A percentile compares a stretch with the other conserved stretches of the same genome.
Evolutionary conservation across 2,113 vertebrate genomes (phyloP).

Genomic region (Psilopogon haemacephalus): DNA sequence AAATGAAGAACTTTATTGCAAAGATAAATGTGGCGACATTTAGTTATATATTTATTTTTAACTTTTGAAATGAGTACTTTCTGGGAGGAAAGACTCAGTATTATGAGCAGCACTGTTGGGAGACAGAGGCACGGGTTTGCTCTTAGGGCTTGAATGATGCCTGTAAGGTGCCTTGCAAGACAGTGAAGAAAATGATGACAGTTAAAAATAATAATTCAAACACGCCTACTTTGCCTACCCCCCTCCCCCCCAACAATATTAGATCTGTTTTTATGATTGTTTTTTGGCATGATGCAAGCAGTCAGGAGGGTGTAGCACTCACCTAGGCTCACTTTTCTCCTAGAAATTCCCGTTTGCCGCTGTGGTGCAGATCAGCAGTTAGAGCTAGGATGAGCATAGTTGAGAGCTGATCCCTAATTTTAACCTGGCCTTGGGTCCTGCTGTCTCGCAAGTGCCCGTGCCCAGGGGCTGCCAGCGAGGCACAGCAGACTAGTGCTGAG

Average conservation of each 20-base stretch:
- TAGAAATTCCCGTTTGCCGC: background rate
- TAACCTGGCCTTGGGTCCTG: background rate
- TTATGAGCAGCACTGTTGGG: background rate
- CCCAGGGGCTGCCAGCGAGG: background rate
- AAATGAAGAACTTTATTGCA: background rate
- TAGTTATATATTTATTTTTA: no score
- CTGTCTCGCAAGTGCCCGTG: background rate
- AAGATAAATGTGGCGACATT: no score
- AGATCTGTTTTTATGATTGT: background rate
- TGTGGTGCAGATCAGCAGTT: background rate
- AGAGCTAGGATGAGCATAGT: background rate
- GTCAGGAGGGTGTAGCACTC: background rate
- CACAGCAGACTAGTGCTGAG: background rate
- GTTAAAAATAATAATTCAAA: background rate
- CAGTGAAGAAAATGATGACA: background rate
- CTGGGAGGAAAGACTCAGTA: background rate
- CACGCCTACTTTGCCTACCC: background rate
- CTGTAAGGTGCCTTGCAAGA: background rate
- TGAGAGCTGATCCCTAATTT: background rate
- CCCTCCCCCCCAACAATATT: accelerated
- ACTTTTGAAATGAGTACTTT: background rate
- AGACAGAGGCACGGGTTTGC: background rate
- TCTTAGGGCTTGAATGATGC: background rate
- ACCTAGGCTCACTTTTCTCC: background rate
- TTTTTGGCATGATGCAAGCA: background rate